These are phyloP conservation scores for Leucoraja ocellata DNA, from an alignment of 2,797 vertebrate species.

Conservation along the genomic window DNA sequence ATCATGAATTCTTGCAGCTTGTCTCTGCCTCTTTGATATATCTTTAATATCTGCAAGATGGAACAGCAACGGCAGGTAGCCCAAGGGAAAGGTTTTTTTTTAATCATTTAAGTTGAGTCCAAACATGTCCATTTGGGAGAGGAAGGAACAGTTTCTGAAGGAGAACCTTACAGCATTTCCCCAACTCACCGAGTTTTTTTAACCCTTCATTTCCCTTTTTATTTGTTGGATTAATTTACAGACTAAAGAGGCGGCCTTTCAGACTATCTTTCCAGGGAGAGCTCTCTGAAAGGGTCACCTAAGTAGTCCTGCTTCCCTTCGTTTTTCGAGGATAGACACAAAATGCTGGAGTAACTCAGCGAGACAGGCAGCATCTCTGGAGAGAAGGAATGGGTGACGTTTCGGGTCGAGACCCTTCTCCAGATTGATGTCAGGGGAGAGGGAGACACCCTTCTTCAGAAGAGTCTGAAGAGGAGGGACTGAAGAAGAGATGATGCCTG, in stretches of 20 bases:
- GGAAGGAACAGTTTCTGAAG: background rate
- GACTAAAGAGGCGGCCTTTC: background rate
- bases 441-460: too few relatives aligned
- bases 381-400: too few relatives aligned
- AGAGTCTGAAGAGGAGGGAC: too few relatives aligned
- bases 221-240: background rate
- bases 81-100: background rate
- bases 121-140: background rate
- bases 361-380: too few relatives aligned
- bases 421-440: too few relatives aligned
- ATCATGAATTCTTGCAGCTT: background rate
- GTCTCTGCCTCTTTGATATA: slow-evolving; percentile 26
- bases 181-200: background rate
- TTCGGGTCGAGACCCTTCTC: too few relatives aligned
- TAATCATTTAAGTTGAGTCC: slow-evolving; percentile 27
- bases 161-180: background rate
- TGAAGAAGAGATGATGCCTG: too few relatives aligned
- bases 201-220: background rate
- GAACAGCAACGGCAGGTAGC: background rate
- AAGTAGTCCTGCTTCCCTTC: background rate
- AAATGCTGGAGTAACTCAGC: too few relatives aligned
- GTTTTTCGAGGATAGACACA: too few relatives aligned
- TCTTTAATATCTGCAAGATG: slow-evolving; percentile 10
- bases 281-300: background rate
- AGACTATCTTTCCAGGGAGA: background rate